Evolutionary conservation across 1,140 invertebrate genomes (phyloP).

Genomic region (Philopotamus ludificatus): DNA sequence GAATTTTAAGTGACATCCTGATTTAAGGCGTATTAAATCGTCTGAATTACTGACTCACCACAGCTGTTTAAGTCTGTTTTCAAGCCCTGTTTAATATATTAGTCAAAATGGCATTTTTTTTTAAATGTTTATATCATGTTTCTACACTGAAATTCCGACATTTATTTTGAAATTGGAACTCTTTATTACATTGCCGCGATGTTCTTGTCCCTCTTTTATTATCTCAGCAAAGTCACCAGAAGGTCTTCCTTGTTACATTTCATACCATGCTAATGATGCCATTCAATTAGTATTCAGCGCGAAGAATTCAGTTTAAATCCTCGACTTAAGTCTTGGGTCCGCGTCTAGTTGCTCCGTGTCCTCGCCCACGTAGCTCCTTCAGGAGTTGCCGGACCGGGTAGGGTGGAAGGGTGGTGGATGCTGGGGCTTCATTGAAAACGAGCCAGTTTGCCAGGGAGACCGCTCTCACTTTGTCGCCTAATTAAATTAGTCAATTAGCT

Average conservation of each 20-base stretch:
- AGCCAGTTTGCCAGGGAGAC: conserved; percentile 17
- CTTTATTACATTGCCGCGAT: too few relatives aligned
- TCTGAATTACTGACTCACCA: too few relatives aligned
- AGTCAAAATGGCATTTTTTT: too few relatives aligned
- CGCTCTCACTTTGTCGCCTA: neutral
- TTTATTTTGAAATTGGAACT: too few relatives aligned
- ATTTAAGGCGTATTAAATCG: too few relatives aligned
- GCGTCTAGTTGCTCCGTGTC: neutral
- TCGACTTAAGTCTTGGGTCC: conserved; percentile 8
- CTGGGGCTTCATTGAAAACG: conserved; percentile 24
- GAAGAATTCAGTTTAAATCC: conserved; percentile 23
- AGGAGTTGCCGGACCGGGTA: conserved; percentile 6
- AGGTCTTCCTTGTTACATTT: neutral
- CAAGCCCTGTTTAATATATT: too few relatives aligned
- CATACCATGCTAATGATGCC: neutral
- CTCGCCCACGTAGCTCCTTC: neutral
- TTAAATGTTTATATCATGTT: too few relatives aligned
- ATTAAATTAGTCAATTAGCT: conserved; percentile 32
- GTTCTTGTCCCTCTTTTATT: neutral
- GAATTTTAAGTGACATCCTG: too few relatives aligned
- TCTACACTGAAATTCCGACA: too few relatives aligned
- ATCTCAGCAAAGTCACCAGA: neutral
- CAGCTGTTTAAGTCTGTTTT: too few relatives aligned
- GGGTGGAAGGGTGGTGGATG: too few relatives aligned
- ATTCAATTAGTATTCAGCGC: conserved; percentile 17